These are phyloP conservation scores for Glossophaga mutica DNA, from an alignment of 2,797 vertebrate species.

Conservation along the genomic window DNA sequence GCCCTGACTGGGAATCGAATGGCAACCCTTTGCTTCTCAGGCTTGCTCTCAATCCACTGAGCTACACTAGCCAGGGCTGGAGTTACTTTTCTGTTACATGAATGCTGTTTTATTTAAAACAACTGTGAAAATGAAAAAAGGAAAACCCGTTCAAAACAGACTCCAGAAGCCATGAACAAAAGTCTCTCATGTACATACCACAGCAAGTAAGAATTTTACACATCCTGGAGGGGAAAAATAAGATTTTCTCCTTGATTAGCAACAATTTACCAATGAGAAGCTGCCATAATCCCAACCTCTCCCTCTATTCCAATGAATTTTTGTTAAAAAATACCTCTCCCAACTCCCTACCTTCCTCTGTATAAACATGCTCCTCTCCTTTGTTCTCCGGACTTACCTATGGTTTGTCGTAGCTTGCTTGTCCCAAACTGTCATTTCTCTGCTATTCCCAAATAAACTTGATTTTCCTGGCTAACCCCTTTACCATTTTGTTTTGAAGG, in stretches of 20 bases:
- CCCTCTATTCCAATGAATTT: neutral
- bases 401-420: neutral
- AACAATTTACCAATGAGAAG: neutral
- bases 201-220: neutral
- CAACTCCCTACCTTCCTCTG: neutral
- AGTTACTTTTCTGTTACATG: neutral
- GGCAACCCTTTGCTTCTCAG: too few relatives aligned
- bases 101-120: neutral
- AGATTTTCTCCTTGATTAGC: neutral
- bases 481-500: neutral
- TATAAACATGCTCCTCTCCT: neutral
- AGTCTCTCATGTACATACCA: neutral
- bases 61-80: too few relatives aligned
- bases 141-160: neutral
- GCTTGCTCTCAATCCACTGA: too few relatives aligned
- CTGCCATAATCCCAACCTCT: neutral
- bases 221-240: neutral
- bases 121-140: neutral
- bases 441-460: neutral
- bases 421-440: neutral
- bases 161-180: neutral
- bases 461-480: neutral
- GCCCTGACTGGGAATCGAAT: too few relatives aligned
- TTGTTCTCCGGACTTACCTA: neutral
- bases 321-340: neutral